Percentiles rank a stretch among this genome's conserved stretches.
These are phyloP conservation scores for Oithona nana DNA, from an alignment of 2,888 invertebrate species.

Conservation along the genomic window DNA sequence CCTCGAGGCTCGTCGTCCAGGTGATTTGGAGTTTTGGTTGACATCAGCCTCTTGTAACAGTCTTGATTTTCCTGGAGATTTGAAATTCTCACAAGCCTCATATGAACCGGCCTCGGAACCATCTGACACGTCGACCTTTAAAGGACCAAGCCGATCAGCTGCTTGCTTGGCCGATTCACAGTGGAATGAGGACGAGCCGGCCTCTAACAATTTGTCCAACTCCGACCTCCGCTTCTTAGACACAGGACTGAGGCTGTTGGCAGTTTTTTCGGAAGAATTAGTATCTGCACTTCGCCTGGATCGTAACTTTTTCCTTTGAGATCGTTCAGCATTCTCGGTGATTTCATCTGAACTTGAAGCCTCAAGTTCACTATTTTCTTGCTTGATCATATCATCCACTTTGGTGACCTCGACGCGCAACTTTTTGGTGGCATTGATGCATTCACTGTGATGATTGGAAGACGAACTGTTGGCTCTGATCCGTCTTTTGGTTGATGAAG, in stretches of 20 bases:
- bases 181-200: conserved; percentile 7
- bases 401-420: not conserved
- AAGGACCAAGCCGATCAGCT: not conserved
- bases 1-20: not conserved
- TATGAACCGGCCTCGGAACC: not conserved
- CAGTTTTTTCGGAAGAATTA: no score
- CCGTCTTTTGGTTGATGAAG: not conserved
- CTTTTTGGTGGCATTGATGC: not conserved
- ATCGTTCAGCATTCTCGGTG: not conserved
- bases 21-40: not conserved
- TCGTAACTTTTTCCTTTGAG: not conserved
- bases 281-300: not conserved
- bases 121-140: conserved; percentile 12
- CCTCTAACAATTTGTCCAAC: conserved; percentile 7
- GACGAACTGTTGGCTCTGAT: not conserved
- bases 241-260: not conserved
- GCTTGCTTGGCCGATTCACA: conserved; percentile 5
- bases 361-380: not conserved
- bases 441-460: not conserved
- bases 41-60: not conserved
- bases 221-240: not conserved
- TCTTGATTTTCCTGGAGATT: not conserved
- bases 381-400: not conserved
- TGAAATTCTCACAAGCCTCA: not conserved
- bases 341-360: not conserved